phyloP scores from a whole-genome alignment of 2,888 invertebrate genomes.

The Cosmia trapezina region DNA sequence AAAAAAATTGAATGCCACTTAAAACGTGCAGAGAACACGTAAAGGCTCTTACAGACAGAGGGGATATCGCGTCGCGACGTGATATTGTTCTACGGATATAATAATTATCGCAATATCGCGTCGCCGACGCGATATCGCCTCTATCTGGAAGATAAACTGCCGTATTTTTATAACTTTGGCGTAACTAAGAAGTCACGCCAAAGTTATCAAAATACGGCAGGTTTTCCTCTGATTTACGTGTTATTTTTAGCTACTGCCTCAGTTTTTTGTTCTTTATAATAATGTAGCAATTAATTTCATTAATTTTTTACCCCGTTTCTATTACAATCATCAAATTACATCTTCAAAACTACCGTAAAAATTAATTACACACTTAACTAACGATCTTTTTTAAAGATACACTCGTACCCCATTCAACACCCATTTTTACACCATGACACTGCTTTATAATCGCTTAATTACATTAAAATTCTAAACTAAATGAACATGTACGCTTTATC shows the following conservation, averaged over 20 bases:
- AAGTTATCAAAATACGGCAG: too few relatives aligned
- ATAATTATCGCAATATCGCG: too few relatives aligned
- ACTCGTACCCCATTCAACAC: conserved; percentile 15
- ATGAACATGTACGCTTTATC: conserved; percentile 47
- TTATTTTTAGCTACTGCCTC: background rate
- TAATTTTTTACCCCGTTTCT: conserved; percentile 6
- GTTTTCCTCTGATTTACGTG: too few relatives aligned
- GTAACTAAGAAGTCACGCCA: too few relatives aligned
- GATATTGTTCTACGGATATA: too few relatives aligned
- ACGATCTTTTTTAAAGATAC: conserved; percentile 33
- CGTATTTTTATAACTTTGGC: too few relatives aligned
- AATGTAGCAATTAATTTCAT: conserved; percentile 5
- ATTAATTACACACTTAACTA: conserved; percentile 34
- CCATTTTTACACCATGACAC: conserved; percentile 26
- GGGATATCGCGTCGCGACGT: too few relatives aligned
- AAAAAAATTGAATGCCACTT: too few relatives aligned
- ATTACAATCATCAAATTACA: conserved; percentile 39
- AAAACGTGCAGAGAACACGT: too few relatives aligned
- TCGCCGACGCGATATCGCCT: too few relatives aligned
- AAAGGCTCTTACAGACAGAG: too few relatives aligned
- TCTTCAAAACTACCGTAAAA: conserved; percentile 9
- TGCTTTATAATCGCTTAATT: conserved; percentile 26
- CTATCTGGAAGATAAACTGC: too few relatives aligned
- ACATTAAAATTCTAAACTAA: conserved; percentile 28
- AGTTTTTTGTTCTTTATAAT: background rate